Evolutionary conservation across 2,888 invertebrate genomes (phyloP), one percentile per base, ranked within the genome.

Genomic region (Sesia bembeciformis): DNA sequence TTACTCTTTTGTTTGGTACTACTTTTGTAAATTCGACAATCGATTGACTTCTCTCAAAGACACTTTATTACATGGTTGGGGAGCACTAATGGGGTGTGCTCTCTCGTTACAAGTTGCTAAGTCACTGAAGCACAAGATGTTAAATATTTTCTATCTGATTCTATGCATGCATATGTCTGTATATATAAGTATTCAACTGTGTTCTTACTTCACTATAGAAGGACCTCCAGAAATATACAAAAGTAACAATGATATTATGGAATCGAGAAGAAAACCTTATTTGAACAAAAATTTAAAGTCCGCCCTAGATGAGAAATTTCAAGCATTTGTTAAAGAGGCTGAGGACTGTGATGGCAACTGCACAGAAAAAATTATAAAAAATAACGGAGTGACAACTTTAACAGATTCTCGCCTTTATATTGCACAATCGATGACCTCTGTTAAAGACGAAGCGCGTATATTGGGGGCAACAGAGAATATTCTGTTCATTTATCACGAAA

Each of bases 101-200:
- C 46, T 72, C 2, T 67, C 76, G 2, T 61, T 87, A 5, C 70
- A 65, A 56, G 59, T 75, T 1, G 65, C 84, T 1, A 68, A 54
- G 42, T 71, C 78, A 7, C 41, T 71, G 0, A 87, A 87, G 57
- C 78, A 83, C 51, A 84, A 72, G 60, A 60, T 78, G 38, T 50
- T 86, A 4, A 82, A 83, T 49, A n/a, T 75, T 4, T 62, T 67
- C 4, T 84, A 78, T 58, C 63, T 82, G 23, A 54, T 78, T 1
- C 62, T 87, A 65, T 74, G 79, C 52, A 58, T 85, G 6, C 77
- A 81, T 59, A 57, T 78, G 23, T 70, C 79, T 1, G 72, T 72
- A 3, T 88, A 81, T 49, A 63, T 84, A 3, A 74, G 73, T 57
- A 70, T 79, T 5, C 77, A 84, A 43, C 61, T 86, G 40, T 86